Evolutionary conservation across 2,888 invertebrate species (phyloP).

Genomic region (Microdon myrmicae): DNA sequence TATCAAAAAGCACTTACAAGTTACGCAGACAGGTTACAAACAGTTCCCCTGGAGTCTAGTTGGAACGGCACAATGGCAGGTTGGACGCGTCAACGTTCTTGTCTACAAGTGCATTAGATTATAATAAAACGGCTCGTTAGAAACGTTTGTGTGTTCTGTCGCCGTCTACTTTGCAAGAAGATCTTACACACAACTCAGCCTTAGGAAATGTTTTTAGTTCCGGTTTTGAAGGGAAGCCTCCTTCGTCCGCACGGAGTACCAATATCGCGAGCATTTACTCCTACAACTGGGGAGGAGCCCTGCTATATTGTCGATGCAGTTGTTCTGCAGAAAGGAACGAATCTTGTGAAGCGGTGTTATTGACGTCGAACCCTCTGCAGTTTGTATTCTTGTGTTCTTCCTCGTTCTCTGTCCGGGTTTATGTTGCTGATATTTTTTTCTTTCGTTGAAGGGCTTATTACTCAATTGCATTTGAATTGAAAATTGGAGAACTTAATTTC

Average conservation of each 20-base stretch:
- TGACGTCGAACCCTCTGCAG: too few relatives aligned
- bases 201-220: slow-evolving; percentile 3
- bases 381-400: background rate
- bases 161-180: slow-evolving; percentile 6
- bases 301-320: slow-evolving; percentile 3
- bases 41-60: too few relatives aligned
- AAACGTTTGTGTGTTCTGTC: too few relatives aligned
- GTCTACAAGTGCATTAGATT: slow-evolving; percentile 51
- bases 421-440: background rate
- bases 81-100: slow-evolving; percentile 39
- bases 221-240: slow-evolving; percentile 24
- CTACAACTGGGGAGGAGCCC: slow-evolving; percentile 2
- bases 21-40: slow-evolving; percentile 40
- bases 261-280: slow-evolving; percentile 26
- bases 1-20: slow-evolving; percentile 47
- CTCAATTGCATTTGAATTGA: slow-evolving; percentile 42
- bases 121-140: slow-evolving; percentile 36
- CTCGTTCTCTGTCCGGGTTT: background rate
- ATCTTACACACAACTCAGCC: slow-evolving; percentile 18
- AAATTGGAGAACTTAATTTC: slow-evolving; percentile 51
- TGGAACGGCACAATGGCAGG: too few relatives aligned
- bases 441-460: slow-evolving; percentile 28
- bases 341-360: slow-evolving; percentile 28
- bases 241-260: too few relatives aligned
- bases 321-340: slow-evolving; percentile 27